A percentile compares a stretch with the other conserved stretches of the same genome.
Conservation (phyloP, 2,113 vertebrate species). For the Carassius gibelio region DNA sequence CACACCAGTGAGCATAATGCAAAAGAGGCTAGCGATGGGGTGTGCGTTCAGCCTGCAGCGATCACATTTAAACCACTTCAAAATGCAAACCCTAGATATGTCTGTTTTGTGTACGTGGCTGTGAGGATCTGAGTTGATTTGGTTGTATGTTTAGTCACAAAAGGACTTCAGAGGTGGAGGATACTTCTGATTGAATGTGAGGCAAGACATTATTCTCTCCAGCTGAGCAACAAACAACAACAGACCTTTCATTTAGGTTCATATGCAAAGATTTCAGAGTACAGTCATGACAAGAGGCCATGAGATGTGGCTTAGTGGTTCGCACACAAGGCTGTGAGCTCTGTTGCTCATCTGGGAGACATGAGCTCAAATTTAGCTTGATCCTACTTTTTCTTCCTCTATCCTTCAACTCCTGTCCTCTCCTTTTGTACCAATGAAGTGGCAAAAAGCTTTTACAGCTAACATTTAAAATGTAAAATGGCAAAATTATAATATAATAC, state of each 20-base stretch:
- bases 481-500: background rate
- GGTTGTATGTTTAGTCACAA: conserved; percentile 23
- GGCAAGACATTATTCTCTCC: background rate
- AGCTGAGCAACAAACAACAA: background rate
- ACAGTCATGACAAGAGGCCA: background rate
- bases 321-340: background rate
- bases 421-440: background rate
- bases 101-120: conserved; percentile 21
- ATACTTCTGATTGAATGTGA: conserved; percentile 43
- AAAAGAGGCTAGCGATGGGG: background rate
- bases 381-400: background rate
- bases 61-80: conserved; percentile 24
- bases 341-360: background rate
- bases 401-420: background rate
- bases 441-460: background rate
- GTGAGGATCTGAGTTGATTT: conserved; percentile 36
- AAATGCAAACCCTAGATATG: conserved; percentile 35
- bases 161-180: conserved; percentile 12
- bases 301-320: background rate
- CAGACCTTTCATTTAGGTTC: conserved; percentile 4
- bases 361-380: background rate
- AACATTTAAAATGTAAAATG: background rate
- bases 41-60: conserved; percentile 2
- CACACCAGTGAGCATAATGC: conserved; percentile 3
- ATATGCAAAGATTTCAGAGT: background rate